Base-by-base conservation (phyloP, 1,140 invertebrate species). In the Drosophila pachea region DNA sequence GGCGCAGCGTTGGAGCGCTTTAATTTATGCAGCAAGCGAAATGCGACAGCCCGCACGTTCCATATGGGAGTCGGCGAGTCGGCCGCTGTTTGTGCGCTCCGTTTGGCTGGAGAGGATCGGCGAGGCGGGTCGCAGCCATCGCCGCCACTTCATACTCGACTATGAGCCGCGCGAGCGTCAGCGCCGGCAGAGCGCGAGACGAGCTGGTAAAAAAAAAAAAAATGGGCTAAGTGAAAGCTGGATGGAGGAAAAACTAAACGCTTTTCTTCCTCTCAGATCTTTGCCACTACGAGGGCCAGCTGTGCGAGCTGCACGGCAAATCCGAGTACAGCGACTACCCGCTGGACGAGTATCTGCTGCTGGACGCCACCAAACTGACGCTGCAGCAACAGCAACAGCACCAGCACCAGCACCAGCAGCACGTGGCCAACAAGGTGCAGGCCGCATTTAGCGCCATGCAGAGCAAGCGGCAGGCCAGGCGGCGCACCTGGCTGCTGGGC, bases 21-120 rank as follows among this genome's bases (percentile, higher is more conserved):
- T 81, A 79, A 86, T 86, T 79, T 63, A 67, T 55, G 49, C 47
- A 7, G 7, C 4, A 12, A 42, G 42, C 9, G 55, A 40, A 38
- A 58, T 38, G 32, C 16, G 68, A 56, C 64, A 62, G 22, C 66
- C 67, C 64, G 73, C 76, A 59, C 54, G 73, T 36, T 77, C 88
- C 49, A 89, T 89, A 78, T 89, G 88, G 88, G 88, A 89, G 70
- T 87, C 88, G 50, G 79, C 88, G 48, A 88, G 86, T 67, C 78
- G 88, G 36, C 88, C 88, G 48, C 49, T 89, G 48, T 89, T 89
- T 60, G 86, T 89, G 60, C 86, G 86, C 49, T 89, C 88, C 32
- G 86, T 88, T 68, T 89, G 88, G 88, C 40, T 83, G 53, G 87
- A 89, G 63, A 60, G 67, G 12, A 81, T 68, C 59, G 70, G 74